A percentile compares a stretch with the other conserved stretches of the same genome.
Evolutionary conservation across 1,140 invertebrate genomes (phyloP).

Genomic region (Drosophila aff.): DNA sequence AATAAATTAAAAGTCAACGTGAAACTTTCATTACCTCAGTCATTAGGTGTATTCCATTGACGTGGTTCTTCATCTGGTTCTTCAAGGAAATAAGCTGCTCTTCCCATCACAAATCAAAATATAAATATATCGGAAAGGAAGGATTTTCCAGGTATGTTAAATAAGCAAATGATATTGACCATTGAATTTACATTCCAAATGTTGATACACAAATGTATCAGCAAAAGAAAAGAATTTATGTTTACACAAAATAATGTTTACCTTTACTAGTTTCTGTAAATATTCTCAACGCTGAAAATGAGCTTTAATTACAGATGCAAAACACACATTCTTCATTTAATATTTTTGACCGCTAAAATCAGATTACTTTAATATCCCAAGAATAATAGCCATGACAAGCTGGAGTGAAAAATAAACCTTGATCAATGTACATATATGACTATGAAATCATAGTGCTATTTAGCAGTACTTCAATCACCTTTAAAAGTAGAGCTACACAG

Average conservation of each 20-base stretch:
- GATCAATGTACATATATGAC: background rate
- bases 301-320: too few relatives aligned
- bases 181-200: background rate
- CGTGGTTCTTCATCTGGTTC: background rate
- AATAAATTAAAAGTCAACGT: background rate
- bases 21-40: background rate
- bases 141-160: background rate
- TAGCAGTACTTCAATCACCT: background rate
- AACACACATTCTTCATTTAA: background rate
- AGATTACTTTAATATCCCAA: background rate
- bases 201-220: background rate
- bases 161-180: too few relatives aligned
- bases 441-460: background rate
- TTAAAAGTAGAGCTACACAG: constrained; percentile 1
- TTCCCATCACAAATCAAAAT: too few relatives aligned
- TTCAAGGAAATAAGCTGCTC: too few relatives aligned
- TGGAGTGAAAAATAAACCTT: background rate
- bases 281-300: background rate
- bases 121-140: background rate
- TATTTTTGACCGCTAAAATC: background rate
- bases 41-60: too few relatives aligned
- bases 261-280: constrained; percentile 2
- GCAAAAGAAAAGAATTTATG: background rate
- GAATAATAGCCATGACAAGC: background rate
- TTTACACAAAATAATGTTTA: constrained; percentile 8